These are phyloP conservation scores for Ochlodes sylvanus DNA, from an alignment of 2,888 invertebrate genomes.

Conservation along the genomic window DNA sequence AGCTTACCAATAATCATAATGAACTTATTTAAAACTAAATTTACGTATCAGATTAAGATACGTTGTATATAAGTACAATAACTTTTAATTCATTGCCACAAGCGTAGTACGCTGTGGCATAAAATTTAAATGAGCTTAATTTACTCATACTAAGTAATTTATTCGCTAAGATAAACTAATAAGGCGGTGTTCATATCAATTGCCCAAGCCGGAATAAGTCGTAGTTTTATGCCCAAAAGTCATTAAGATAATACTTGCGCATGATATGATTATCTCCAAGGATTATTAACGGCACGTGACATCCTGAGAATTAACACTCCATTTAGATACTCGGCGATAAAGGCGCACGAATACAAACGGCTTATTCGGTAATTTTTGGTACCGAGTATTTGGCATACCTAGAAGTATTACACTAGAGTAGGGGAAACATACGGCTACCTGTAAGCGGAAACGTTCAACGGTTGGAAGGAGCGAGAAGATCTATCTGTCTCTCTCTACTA, in stretches of 20 bases:
- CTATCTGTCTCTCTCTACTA: too few species aligned
- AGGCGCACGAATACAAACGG: too few species aligned
- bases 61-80: neutral
- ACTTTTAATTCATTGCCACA: neutral
- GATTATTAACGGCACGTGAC: conserved; percentile 31
- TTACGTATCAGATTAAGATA: too few species aligned
- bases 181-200: conserved; percentile 2
- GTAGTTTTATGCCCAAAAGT: conserved; percentile 24
- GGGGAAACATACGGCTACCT: too few species aligned
- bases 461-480: too few species aligned
- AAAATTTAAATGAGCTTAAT: conserved; percentile 1
- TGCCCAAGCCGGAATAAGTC: conserved; percentile 16
- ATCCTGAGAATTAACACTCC: conserved; percentile 22
- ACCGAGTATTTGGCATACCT: too few species aligned
- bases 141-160: conserved; percentile 1
- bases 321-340: too few species aligned
- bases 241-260: conserved; percentile 12
- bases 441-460: too few species aligned
- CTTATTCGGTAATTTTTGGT: too few species aligned
- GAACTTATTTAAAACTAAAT: too few species aligned
- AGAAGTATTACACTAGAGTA: too few species aligned
- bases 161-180: conserved; percentile 8
- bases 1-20: too few species aligned
- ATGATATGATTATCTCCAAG: conserved; percentile 16
- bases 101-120: neutral